Evolutionary conservation across 2,113 vertebrate species (phyloP).

Genomic region (Grallaria varia): DNA sequence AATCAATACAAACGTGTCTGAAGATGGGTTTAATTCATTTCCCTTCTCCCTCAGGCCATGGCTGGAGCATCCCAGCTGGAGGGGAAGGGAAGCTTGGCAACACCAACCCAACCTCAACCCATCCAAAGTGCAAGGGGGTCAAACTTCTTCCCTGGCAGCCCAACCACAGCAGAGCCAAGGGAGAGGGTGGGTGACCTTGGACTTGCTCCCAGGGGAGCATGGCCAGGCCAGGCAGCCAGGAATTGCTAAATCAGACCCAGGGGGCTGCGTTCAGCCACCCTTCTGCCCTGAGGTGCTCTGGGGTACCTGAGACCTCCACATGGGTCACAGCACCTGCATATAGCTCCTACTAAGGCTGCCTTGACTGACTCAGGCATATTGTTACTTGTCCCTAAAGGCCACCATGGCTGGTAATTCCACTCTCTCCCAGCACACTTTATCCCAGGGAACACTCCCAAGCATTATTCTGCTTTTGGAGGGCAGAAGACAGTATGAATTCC

Average conservation of each 20-base stretch:
- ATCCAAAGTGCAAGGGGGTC: background rate
- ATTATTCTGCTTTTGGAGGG: background rate
- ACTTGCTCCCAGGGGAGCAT: rapidly evolving
- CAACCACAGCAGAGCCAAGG: background rate
- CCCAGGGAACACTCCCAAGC: background rate
- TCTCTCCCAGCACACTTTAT: background rate
- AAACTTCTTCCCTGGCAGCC: background rate
- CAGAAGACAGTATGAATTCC: background rate
- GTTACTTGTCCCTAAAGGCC: background rate
- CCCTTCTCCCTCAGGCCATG: constrained; percentile 48
- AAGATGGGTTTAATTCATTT: constrained; percentile 79
- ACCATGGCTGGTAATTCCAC: background rate
- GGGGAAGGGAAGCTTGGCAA: background rate
- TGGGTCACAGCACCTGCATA: background rate
- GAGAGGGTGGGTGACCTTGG: background rate
- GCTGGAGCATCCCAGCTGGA: background rate
- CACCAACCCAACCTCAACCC: background rate
- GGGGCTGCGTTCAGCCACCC: background rate
- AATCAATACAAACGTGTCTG: constrained; percentile 79
- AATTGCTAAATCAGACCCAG: background rate
- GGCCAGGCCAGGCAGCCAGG: background rate
- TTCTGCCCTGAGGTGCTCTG: rapidly evolving
- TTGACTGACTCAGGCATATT: background rate
- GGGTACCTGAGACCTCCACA: rapidly evolving
- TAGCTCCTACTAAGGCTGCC: background rate